Percentiles rank a stretch among this genome's conserved stretches.
Conservation (phyloP, 2,113 vertebrate species). For the Sinocyclocheilus rhinocerous region DNA sequence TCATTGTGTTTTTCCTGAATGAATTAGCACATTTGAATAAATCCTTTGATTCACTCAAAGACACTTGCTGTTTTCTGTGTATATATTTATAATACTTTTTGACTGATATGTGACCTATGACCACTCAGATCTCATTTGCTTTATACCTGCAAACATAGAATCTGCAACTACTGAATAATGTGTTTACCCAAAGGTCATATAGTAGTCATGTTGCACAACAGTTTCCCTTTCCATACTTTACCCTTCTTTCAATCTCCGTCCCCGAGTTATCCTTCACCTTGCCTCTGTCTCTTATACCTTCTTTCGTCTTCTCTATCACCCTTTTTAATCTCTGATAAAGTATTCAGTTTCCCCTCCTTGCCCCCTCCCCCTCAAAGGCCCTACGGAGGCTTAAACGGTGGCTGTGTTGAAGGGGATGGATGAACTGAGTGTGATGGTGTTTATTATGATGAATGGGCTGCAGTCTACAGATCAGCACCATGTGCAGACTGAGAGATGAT, state of each 20-base stretch:
- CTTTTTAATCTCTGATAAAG: slow-evolving; percentile 19
- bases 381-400: slow-evolving; percentile 59
- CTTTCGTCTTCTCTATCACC: not conserved
- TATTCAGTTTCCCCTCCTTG: slow-evolving; percentile 3
- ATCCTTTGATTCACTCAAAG: not conserved
- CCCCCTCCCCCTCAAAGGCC: not conserved
- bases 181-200: not conserved
- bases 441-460: slow-evolving; percentile 96
- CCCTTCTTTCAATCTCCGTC: not conserved
- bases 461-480: slow-evolving; percentile 84
- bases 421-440: slow-evolving; percentile 85
- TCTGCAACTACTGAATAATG: not conserved
- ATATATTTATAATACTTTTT: not conserved
- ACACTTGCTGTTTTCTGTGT: not conserved
- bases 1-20: not conserved
- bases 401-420: slow-evolving; percentile 90
- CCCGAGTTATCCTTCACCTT: not conserved
- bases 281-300: not conserved
- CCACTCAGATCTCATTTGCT: not conserved
- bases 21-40: not conserved
- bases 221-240: not conserved
- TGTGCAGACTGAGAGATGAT: slow-evolving; percentile 90
- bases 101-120: not conserved
- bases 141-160: not conserved
- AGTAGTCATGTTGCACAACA: not conserved